Conservation (phyloP, 2,888 invertebrate species). For the Drosophila gaucha region DNA sequence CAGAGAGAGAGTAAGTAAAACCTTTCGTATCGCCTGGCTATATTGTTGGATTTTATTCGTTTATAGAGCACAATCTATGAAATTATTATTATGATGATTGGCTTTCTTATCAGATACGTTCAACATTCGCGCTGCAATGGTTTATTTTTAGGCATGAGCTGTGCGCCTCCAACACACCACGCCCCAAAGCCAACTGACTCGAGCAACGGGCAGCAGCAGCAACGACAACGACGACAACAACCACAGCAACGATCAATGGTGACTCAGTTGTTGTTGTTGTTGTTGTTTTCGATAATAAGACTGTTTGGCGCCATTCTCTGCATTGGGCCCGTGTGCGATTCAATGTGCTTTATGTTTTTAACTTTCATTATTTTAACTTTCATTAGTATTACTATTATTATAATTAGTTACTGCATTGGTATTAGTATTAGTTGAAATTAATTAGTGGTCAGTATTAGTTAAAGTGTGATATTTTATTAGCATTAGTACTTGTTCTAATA, state of each 20-base stretch:
- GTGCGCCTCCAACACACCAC: slow-evolving; percentile 34
- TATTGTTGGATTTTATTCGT: slow-evolving; percentile 54
- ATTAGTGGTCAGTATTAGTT: no score
- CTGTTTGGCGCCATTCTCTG: slow-evolving; percentile 72
- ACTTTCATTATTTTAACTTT: slow-evolving; percentile 17
- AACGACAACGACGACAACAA: slow-evolving; percentile 6
- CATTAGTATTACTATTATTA: slow-evolving; percentile 20
- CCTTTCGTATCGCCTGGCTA: slow-evolving; percentile 10
- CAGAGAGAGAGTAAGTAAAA: neutral
- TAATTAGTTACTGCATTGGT: neutral
- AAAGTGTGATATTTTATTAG: neutral
- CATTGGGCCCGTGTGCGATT: slow-evolving; percentile 17
- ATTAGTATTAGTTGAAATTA: neutral
- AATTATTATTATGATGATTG: slow-evolving; percentile 76
- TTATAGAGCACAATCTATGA: slow-evolving; percentile 72
- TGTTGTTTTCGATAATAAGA: slow-evolving; percentile 59
- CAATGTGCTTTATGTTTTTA: slow-evolving; percentile 10
- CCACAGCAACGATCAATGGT: slow-evolving; percentile 13
- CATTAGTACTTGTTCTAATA: neutral
- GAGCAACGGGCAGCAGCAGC: no score
- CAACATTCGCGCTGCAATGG: slow-evolving; percentile 51
- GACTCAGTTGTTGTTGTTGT: slow-evolving; percentile 18
- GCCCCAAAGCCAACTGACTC: slow-evolving; percentile 22
- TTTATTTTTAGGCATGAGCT: slow-evolving; percentile 77
- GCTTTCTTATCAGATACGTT: slow-evolving; percentile 60